Conservation (phyloP, 2,888 invertebrate species). For the Oscheius sp. region DNA sequence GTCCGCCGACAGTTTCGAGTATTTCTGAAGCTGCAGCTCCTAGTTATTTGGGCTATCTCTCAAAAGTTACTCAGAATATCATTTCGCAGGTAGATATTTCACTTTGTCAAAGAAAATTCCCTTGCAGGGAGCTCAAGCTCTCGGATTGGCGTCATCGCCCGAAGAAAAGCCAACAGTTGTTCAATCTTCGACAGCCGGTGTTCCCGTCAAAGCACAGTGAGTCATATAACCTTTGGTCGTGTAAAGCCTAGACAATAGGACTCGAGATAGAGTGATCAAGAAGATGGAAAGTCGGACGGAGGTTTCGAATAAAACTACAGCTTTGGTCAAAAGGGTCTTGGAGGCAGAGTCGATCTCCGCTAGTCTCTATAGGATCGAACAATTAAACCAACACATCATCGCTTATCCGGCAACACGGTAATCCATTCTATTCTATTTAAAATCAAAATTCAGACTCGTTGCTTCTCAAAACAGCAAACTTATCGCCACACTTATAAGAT, state of each 20-base stretch:
- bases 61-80: not conserved
- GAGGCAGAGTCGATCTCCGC: conserved; percentile 49
- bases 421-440: not conserved
- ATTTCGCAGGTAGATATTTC: conserved; percentile 11
- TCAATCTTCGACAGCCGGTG: not conserved
- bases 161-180: conserved; percentile 11
- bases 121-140: conserved; percentile 16
- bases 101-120: not conserved
- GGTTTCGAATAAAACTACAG: conserved; percentile 48
- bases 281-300: conserved; percentile 54
- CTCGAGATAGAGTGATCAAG: conserved; percentile 34
- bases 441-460: too few relatives aligned
- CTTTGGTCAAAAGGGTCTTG: conserved; percentile 50
- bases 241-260: not conserved
- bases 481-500: conserved; percentile 49
- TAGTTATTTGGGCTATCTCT: conserved; percentile 17
- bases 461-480: conserved; percentile 41
- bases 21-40: not conserved
- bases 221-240: not conserved
- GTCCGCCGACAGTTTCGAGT: not conserved
- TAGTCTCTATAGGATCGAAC: conserved; percentile 41
- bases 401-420: conserved; percentile 58
- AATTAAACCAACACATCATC: conserved; percentile 60
- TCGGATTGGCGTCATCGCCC: conserved; percentile 5
- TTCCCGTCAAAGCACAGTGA: conserved; percentile 2